A percentile compares a stretch with the other conserved stretches of the same genome.
phyloP scores from a whole-genome alignment of 92 coral and sea anemone genomes.

The Palythoa grandis region DNA sequence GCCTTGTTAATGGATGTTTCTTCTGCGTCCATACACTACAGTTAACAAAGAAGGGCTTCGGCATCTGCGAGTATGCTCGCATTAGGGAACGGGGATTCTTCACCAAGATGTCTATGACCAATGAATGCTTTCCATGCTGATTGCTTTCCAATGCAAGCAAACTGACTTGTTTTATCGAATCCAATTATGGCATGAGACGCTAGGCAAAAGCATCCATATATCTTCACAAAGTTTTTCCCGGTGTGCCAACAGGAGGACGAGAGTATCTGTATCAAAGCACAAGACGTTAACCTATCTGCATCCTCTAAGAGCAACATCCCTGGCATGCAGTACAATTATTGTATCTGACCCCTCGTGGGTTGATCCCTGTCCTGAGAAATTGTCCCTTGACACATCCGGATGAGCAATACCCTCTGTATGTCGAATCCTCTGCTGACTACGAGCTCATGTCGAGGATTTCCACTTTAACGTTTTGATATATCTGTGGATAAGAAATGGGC shows the following conservation, averaged over 20 bases:
- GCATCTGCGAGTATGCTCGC: constrained; percentile 53
- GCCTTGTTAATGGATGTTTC: constrained; percentile 43
- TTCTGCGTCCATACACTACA: constrained; percentile 24
- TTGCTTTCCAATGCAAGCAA: constrained; percentile 50
- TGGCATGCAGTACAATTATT: constrained; percentile 40
- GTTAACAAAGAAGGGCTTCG: constrained; percentile 59
- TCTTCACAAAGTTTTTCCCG: constrained; percentile 48
- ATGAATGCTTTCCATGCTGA: constrained; percentile 42
- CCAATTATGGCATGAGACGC: constrained; percentile 38
- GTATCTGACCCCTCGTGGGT: constrained; percentile 64
- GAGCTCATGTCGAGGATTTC: too few species aligned
- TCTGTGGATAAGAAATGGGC: too few species aligned
- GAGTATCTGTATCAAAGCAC: constrained; percentile 44
- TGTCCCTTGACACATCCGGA: neutral
- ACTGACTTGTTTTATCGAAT: constrained; percentile 64
- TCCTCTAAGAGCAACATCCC: constrained; percentile 40
- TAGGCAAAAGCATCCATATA: too few species aligned
- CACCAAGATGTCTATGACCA: neutral
- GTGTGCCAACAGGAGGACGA: constrained; percentile 69
- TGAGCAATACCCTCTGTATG: constrained; percentile 55
- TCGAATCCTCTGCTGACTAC: too few species aligned
- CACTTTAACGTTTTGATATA: too few species aligned
- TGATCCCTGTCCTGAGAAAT: constrained; percentile 25
- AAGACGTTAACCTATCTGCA: constrained; percentile 37
- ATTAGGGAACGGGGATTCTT: constrained; percentile 21